These are phyloP conservation scores for Limnodromus scolopaceus DNA, from an alignment of 2,797 vertebrate species.

Conservation along the genomic window DNA sequence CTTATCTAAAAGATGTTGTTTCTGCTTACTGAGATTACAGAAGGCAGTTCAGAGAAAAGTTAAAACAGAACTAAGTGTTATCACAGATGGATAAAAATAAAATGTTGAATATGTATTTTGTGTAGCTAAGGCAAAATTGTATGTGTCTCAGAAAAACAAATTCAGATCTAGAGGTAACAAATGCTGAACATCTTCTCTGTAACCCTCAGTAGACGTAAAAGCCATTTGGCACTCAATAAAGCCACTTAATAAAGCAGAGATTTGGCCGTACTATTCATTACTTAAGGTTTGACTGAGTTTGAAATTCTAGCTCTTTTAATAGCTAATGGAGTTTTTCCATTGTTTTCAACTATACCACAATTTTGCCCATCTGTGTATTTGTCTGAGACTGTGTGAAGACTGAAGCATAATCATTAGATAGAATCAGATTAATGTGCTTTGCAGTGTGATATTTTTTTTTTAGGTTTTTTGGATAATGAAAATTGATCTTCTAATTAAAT, in stretches of 20 bases:
- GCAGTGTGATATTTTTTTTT: not conserved
- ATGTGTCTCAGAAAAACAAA: not conserved
- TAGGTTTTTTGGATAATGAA: not conserved
- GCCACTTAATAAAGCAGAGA: not conserved
- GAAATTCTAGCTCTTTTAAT: not conserved
- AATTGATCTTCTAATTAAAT: not conserved
- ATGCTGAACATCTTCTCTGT: not conserved
- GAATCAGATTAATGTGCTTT: not conserved
- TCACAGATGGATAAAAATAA: slow-evolving; percentile 6
- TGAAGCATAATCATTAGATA: not conserved
- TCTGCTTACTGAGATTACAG: not conserved
- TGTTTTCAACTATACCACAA: not conserved
- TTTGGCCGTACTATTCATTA: not conserved
- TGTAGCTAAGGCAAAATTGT: not conserved
- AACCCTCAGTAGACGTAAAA: not conserved
- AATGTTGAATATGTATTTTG: slow-evolving; percentile 7
- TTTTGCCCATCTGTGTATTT: not conserved
- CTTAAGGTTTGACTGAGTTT: not conserved
- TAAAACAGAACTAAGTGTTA: not conserved
- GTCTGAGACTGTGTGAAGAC: not conserved
- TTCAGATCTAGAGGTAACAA: not conserved
- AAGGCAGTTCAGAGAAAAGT: slow-evolving; percentile 4
- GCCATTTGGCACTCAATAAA: not conserved
- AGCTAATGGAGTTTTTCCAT: not conserved
- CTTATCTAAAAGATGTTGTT: not conserved